phyloP scores from a whole-genome alignment of 2,113 vertebrate genomes.

The Corydoras sp. region DNA sequence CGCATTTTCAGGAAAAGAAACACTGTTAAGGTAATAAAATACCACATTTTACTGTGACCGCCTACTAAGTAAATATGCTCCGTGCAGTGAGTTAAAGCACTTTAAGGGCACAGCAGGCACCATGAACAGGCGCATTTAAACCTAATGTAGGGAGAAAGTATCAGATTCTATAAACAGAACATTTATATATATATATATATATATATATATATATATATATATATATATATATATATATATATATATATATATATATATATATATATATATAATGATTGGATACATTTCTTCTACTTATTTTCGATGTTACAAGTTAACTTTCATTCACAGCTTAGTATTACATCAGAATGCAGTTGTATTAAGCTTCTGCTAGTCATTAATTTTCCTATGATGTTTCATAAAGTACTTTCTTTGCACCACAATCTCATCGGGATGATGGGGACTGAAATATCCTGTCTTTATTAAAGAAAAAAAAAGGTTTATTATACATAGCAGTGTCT shows the following conservation, averaged over 20 bases:
- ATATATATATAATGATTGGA: too few species aligned
- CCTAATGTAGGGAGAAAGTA: neutral
- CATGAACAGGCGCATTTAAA: neutral
- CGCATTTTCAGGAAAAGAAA: slow-evolving; percentile 13
- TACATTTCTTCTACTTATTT: too few species aligned
- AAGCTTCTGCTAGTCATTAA: too few species aligned
- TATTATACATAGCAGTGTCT: too few species aligned
- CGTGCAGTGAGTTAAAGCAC: slow-evolving; percentile 6
- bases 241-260: too few species aligned
- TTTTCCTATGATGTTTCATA: neutral
- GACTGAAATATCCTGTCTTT: neutral
- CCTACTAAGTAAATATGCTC: slow-evolving; percentile 28
- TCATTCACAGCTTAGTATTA: too few species aligned
- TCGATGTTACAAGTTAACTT: too few species aligned
- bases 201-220: too few species aligned
- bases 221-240: too few species aligned
- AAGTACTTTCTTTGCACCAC: neutral
- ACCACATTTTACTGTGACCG: slow-evolving; percentile 23
- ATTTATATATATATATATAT: too few species aligned
- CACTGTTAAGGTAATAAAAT: slow-evolving; percentile 33
- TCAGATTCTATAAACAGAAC: too few species aligned
- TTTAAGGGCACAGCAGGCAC: slow-evolving; percentile 17
- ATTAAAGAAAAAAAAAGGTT: neutral
- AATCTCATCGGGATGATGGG: neutral
- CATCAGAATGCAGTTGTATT: too few species aligned